These are phyloP conservation scores for Chaetura pelagica DNA, from an alignment of 2,113 vertebrate species.

Conservation along the genomic window DNA sequence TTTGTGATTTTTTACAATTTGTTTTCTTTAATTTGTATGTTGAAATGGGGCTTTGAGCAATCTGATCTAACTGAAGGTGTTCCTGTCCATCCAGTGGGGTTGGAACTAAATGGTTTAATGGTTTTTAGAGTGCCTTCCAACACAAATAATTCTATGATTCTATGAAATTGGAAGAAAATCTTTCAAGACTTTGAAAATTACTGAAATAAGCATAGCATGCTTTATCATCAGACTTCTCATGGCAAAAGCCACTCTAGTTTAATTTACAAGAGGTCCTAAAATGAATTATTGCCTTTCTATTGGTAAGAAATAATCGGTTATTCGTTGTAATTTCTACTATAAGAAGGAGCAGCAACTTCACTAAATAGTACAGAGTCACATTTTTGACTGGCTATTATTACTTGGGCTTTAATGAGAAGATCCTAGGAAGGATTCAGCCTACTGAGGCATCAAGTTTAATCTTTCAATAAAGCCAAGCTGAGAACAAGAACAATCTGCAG, in stretches of 20 bases:
- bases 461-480: slow-evolving; percentile 43
- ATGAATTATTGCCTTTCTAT: slow-evolving; percentile 26
- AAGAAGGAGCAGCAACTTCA: neutral
- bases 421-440: slow-evolving; percentile 7
- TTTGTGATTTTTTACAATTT: neutral
- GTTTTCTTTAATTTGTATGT: neutral
- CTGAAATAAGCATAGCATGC: neutral
- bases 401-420: slow-evolving; percentile 19
- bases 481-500: slow-evolving; percentile 37
- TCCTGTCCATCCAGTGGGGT: too few relatives aligned
- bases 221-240: neutral
- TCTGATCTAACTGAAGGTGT: too few relatives aligned
- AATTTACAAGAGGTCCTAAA: slow-evolving; percentile 9
- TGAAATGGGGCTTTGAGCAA: neutral
- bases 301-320: slow-evolving; percentile 26
- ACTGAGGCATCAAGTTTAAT: slow-evolving; percentile 15
- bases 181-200: slow-evolving; percentile 1
- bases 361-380: slow-evolving; percentile 1
- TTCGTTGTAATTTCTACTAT: neutral
- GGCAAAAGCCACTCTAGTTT: neutral
- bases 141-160: too few relatives aligned
- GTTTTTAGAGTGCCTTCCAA: too few relatives aligned
- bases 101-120: too few relatives aligned
- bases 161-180: neutral
- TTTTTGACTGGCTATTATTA: slow-evolving; percentile 24